Conservation (phyloP, 2,797 vertebrate genomes). For the Oreochromis mossambicus region DNA sequence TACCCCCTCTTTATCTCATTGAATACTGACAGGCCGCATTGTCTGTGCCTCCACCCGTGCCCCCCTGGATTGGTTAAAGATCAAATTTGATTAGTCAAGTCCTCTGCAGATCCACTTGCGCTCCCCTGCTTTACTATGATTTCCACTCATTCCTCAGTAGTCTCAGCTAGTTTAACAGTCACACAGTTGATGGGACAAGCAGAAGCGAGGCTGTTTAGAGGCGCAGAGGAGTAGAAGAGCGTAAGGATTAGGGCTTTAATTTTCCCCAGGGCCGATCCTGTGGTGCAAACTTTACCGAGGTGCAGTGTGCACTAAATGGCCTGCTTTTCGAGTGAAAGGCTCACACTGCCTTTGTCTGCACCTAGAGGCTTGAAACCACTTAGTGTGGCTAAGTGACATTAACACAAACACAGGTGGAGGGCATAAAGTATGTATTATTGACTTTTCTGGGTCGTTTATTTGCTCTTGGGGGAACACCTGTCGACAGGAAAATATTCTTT, state of each 20-base stretch:
- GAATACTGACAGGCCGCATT: not conserved
- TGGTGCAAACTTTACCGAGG: not conserved
- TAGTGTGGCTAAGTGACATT: conserved; percentile 33
- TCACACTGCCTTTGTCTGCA: not conserved
- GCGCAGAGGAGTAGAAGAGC: not conserved
- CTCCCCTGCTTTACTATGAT: not conserved
- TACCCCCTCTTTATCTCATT: not conserved
- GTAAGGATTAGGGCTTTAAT: conserved; percentile 19
- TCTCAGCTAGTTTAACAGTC: conserved; percentile 58
- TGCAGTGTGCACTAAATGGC: not conserved
- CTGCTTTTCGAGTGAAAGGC: not conserved
- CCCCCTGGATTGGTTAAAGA: conserved; percentile 21
- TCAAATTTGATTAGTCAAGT: conserved; percentile 35
- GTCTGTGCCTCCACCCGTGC: not conserved
- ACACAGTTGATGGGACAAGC: conserved; percentile 37
- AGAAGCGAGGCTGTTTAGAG: conserved; percentile 29
- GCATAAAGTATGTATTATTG: conserved; percentile 38
- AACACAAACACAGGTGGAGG: conserved; percentile 51
- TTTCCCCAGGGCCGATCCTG: not conserved
- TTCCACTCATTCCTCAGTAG: conserved; percentile 47
- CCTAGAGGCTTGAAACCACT: conserved; percentile 30
- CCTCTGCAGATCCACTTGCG: not conserved
- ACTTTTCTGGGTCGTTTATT: conserved; percentile 65
- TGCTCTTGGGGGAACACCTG: conserved; percentile 65
- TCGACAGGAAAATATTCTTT: conserved; percentile 28